Evolutionary conservation across 2,113 vertebrate genomes (phyloP).

Genomic region (Capra hircus): DNA sequence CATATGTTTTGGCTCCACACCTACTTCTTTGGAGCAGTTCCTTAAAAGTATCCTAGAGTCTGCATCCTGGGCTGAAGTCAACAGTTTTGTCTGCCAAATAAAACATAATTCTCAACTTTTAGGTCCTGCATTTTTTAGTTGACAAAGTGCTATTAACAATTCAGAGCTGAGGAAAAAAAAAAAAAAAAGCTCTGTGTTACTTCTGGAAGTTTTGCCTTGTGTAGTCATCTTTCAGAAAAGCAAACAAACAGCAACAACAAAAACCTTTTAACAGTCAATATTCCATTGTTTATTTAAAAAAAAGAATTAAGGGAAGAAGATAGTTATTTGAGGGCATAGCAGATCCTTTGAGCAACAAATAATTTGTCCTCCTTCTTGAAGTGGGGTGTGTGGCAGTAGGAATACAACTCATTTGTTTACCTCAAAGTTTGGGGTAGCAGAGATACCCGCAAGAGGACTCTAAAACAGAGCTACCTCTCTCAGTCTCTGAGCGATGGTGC

Average conservation of each 20-base stretch:
- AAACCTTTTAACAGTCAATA: neutral
- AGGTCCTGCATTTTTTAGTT: neutral
- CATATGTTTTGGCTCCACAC: neutral
- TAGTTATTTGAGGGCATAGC: neutral
- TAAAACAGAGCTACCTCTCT: neutral
- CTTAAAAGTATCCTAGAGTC: neutral
- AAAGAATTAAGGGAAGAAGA: neutral
- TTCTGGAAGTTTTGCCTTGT: neutral
- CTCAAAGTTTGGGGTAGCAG: neutral
- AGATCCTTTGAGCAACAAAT: neutral
- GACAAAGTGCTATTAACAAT: neutral
- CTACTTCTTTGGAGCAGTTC: neutral
- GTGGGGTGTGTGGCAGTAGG: neutral
- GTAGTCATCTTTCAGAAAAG: neutral
- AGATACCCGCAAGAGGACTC: neutral
- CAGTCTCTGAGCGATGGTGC: accelerated
- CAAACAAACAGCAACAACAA: neutral
- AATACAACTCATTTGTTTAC: neutral
- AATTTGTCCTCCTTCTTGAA: neutral
- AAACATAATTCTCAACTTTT: neutral
- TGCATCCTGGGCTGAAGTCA: neutral
- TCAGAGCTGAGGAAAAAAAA: neutral
- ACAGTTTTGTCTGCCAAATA: neutral
- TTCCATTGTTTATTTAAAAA: neutral
- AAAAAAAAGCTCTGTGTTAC: accelerated